phyloP scores from a whole-genome alignment of 2,888 invertebrate genomes.

The Catocala sponsa region DNA sequence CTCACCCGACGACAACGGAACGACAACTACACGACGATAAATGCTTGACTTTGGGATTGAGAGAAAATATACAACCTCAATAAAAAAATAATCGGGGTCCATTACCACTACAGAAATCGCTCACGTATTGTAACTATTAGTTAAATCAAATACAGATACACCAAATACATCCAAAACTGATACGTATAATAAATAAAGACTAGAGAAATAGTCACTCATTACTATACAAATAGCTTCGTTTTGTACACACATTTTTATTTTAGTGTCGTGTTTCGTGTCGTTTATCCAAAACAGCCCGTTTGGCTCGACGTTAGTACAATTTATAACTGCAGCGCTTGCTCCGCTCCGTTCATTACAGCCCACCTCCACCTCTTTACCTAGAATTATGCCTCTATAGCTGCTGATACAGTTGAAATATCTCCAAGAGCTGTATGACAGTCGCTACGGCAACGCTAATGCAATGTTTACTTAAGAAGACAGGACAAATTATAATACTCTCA shows the following conservation, averaged over 20 bases:
- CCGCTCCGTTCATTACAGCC: constrained; percentile 58
- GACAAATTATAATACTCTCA: background rate
- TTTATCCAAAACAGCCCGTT: constrained; percentile 48
- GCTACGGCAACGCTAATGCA: background rate
- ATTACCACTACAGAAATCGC: background rate
- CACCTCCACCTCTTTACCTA: constrained; percentile 45
- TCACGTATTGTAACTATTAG: background rate
- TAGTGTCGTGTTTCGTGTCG: constrained; percentile 46
- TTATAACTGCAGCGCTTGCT: constrained; percentile 59
- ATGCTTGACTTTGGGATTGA: background rate
- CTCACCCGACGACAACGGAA: constrained; percentile 24
- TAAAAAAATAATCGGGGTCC: too few species aligned
- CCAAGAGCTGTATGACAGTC: constrained; percentile 9
- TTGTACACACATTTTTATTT: constrained; percentile 39
- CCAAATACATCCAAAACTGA: constrained; percentile 11
- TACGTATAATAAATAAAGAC: constrained; percentile 18
- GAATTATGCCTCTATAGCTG: constrained; percentile 38
- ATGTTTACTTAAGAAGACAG: background rate
- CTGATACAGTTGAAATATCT: constrained; percentile 38
- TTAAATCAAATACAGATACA: background rate
- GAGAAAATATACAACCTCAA: too few species aligned
- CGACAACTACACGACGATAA: constrained; percentile 17
- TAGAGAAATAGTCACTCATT: constrained; percentile 33
- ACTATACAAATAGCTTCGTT: constrained; percentile 30
- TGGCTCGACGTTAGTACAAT: constrained; percentile 54